Conservation (phyloP, 2,113 vertebrate genomes). For the Verasper variegatus region DNA sequence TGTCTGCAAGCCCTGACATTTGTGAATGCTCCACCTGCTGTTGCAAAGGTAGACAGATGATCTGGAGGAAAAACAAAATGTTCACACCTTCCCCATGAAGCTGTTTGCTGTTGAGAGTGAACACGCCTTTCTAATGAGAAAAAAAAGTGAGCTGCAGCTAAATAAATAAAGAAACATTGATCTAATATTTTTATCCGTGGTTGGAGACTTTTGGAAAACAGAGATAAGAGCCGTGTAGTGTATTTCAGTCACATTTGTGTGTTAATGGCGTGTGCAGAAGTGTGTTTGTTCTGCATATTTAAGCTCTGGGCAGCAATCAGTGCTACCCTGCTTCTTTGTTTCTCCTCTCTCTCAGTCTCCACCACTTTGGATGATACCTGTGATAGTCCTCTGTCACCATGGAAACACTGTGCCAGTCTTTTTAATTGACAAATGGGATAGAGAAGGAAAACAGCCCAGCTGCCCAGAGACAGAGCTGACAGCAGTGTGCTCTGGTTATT, state of each 20-base stretch:
- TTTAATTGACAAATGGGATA: constrained; percentile 51
- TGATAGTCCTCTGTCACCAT: constrained; percentile 44
- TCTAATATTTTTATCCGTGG: neutral
- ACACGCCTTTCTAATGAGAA: neutral
- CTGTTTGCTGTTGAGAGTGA: neutral
- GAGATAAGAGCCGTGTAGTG: neutral
- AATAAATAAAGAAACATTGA: too few species aligned
- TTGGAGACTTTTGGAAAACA: too few species aligned
- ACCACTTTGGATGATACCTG: constrained; percentile 34
- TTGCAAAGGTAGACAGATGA: neutral
- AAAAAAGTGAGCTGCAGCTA: neutral
- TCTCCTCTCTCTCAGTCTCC: neutral
- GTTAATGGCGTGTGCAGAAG: constrained; percentile 7
- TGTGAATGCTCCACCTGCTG: neutral
- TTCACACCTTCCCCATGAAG: neutral
- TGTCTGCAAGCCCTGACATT: neutral
- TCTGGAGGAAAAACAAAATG: neutral
- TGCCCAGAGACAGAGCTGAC: constrained; percentile 8
- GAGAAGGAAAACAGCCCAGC: constrained; percentile 43
- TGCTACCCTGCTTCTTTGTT: neutral
- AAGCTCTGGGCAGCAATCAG: neutral
- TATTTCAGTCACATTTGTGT: neutral
- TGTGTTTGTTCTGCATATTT: constrained; percentile 22
- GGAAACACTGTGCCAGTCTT: constrained; percentile 36
- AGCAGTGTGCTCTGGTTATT: neutral